Base-by-base conservation (phyloP, 2,888 invertebrate genomes). In the Drosophila siamana region DNA sequence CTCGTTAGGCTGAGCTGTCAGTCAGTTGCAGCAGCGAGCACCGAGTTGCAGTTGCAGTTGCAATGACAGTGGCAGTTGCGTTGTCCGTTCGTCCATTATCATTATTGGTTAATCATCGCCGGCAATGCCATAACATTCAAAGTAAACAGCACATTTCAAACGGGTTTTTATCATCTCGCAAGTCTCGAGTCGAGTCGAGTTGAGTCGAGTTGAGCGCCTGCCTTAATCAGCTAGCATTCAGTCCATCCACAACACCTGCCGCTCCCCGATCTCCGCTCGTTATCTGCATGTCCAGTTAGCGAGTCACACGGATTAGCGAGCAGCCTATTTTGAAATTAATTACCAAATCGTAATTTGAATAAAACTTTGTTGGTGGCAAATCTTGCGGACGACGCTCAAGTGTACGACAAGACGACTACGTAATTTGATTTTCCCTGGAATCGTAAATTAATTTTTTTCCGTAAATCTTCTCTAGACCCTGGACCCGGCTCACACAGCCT, bases 381-480 rank as follows among this genome's bases (percentile, higher is more conserved):
- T 47, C 26, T 28, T 47, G 38, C 0, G 48, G 30, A 43, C 54
- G 50, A 71, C 59, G 19, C 19, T 66, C 62, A 46, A 50, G 55
- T 60, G 68, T 73, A 72, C 73, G 19, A 19, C 19, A 33, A 33
- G 33, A 33, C 33, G 63, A 71, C 76, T 75, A 79, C 79, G 84
- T 86, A 86, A 83, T 85, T 88, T 84, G 84, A 88, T 86, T 85
- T 85, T 88, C 81, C 46, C 69, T 86, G 69, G 84, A 85, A 85
- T 86, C 85, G 88, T 85, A 85, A 86, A 88, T 85, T 88, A 80
- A 88, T 86, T 84, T 82, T 82, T 86, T 79, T 74, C 75, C 79
- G 86, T 83, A 85, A 86, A 86, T 85, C 88, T 88, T 80, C 74
- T 43, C 33, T 52, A 57, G 78, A 69, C 66, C 28, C 16, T 52